Base-by-base conservation (phyloP, 2,888 invertebrate species). In the Dermolepida albohirtum region DNA sequence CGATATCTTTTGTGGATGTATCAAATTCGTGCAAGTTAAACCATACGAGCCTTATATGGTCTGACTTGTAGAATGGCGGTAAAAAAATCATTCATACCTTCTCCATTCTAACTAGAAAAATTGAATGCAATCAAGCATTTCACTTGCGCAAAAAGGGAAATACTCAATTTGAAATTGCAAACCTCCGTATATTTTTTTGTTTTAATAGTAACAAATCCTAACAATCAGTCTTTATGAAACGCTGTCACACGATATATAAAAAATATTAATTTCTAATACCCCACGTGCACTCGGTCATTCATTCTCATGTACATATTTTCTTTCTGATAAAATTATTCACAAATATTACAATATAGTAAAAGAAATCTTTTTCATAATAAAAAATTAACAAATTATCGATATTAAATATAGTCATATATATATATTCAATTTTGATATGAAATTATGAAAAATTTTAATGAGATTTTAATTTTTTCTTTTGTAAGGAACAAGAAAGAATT, bases 171-270 rank as follows among this genome's bases (percentile, higher is more conserved):
- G 27, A 27, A 39, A 41, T 39, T 11, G 50, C 47, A 57, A 41
- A 16, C 57, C 57, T 50, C 49, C 59, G n/a, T 17, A 14, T 47
- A 14, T 63, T 34, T 63, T 29, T 34, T 16, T 55, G 40, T 34
- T 40, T 62, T 62, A n/a, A 47, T 8, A 22, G 74, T 75, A 78
- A 77, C 77, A 75, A 78, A 77, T 76, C 76, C 77, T 78, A 79
- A 77, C 80, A 75, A 75, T 81, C 81, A 81, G 81, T 81, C 81
- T 81, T 79, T 76, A 74, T 76, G 72, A 73, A 76, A 74, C 74
- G 74, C 75, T 74, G 70, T 73, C 77, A 75, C 76, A 73, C 75
- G 74, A 72, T 73, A 73, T 75, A 79, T 79, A 79, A 80, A 79
- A 80, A 80, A 81, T 79, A 80, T 79, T 77, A 78, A 74, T 73